Conservation (phyloP, 2,113 vertebrate genomes). For the Oncorhynchus mykiss region DNA sequence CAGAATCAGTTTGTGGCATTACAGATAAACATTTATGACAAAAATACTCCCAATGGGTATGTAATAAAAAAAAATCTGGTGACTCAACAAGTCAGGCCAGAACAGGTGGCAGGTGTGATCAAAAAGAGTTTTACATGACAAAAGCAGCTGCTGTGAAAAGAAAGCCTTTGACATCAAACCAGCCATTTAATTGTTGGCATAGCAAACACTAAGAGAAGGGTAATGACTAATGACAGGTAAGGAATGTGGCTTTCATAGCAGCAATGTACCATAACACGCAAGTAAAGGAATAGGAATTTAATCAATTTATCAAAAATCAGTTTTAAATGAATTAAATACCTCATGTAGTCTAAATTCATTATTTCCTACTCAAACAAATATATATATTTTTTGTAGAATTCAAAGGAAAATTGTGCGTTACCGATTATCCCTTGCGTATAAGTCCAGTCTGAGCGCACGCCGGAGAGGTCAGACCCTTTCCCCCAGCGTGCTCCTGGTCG, state of each 20-base stretch:
- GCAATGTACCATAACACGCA: not conserved
- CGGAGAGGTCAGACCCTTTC: slow-evolving; percentile 20
- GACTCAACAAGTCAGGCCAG: not conserved
- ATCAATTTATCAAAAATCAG: not conserved
- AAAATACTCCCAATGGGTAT: not conserved
- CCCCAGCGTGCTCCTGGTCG: slow-evolving; percentile 18
- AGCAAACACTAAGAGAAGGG: slow-evolving; percentile 55
- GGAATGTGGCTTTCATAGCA: slow-evolving; percentile 9
- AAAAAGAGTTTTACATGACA: slow-evolving; percentile 7
- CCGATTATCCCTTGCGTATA: slow-evolving; percentile 44
- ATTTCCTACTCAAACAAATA: not conserved
- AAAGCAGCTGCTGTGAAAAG: slow-evolving; percentile 41
- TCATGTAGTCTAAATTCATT: no score
- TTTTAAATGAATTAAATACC: not conserved
- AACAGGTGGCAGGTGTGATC: slow-evolving; percentile 58
- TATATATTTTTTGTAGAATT: not conserved
- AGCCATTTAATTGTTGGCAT: slow-evolving; percentile 45
- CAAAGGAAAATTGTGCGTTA: slow-evolving; percentile 40
- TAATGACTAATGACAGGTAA: slow-evolving; percentile 9
- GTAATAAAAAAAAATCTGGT: no score
- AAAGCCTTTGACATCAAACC: slow-evolving; percentile 28
- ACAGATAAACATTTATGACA: not conserved
- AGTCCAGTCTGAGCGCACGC: slow-evolving; percentile 42
- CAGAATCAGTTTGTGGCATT: not conserved
- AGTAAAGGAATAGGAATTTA: not conserved